phyloP scores from a whole-genome alignment of 53 echinoderm and acorn worm genomes.

The Temnopleurus reevesii region DNA sequence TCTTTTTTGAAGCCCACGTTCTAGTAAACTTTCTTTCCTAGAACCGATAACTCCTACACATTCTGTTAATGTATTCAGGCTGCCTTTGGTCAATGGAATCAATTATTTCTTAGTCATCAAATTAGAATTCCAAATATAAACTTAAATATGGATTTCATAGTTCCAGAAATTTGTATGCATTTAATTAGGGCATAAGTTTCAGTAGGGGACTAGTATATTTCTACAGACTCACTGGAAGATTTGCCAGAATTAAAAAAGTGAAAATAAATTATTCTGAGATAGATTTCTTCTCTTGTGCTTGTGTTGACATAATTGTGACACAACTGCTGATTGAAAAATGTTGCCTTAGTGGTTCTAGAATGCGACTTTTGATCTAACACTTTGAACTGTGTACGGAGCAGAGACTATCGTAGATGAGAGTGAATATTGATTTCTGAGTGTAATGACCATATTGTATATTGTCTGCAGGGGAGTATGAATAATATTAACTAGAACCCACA shows the following conservation, averaged over 20 bases:
- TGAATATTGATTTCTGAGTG: not conserved
- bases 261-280: too few relatives aligned
- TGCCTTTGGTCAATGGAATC: constrained; percentile 27
- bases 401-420: not conserved
- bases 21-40: too few relatives aligned
- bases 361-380: too few relatives aligned
- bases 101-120: constrained; percentile 20
- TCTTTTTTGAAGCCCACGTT: too few relatives aligned
- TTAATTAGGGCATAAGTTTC: not conserved
- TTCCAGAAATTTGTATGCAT: not conserved
- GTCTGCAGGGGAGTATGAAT: constrained; percentile 41
- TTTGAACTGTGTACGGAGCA: not conserved
- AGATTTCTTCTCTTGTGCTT: too few relatives aligned
- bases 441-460: constrained; percentile 28
- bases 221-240: not conserved
- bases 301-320: too few relatives aligned
- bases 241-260: too few relatives aligned
- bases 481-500: constrained; percentile 40
- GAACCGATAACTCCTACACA: too few relatives aligned
- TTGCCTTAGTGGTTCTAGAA: too few relatives aligned
- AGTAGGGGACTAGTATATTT: not conserved
- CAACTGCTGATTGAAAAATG: too few relatives aligned
- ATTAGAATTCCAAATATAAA: not conserved
- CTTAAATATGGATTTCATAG: constrained; percentile 10
- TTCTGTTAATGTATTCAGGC: too few relatives aligned